Conservation (phyloP, 2,888 invertebrate genomes). For the Troglohyphantes excavatus region DNA sequence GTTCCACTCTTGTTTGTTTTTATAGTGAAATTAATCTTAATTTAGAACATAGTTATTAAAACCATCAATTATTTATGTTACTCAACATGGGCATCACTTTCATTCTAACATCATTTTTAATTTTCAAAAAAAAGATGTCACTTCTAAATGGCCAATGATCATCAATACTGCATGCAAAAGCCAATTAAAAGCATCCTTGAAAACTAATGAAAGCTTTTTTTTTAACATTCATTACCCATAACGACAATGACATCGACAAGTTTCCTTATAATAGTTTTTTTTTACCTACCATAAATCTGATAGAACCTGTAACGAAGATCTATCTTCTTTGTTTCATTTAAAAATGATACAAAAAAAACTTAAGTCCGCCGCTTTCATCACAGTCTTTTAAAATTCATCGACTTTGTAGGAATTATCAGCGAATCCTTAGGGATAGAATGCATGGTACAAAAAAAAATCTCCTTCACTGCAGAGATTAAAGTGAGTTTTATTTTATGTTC, state of each 20-base stretch:
- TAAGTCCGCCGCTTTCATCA: neutral
- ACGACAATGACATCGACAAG: conserved; percentile 8
- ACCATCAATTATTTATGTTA: too few relatives aligned
- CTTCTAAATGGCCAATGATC: neutral
- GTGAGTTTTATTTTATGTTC: neutral
- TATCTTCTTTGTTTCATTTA: conserved; percentile 15
- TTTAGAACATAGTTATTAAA: too few relatives aligned
- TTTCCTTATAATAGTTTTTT: conserved; percentile 15
- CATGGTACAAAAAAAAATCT: neutral
- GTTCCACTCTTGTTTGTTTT: too few relatives aligned
- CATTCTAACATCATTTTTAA: too few relatives aligned
- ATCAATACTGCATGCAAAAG: conserved; percentile 12
- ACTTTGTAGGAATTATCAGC: neutral
- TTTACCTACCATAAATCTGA: conserved; percentile 4
- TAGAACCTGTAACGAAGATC: conserved; percentile 24
- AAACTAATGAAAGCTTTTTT: conserved; percentile 38
- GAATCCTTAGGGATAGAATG: too few relatives aligned
- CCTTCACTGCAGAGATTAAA: conserved; percentile 4
- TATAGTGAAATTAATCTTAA: too few relatives aligned
- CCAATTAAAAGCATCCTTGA: conserved; percentile 40
- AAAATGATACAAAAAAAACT: neutral
- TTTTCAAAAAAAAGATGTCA: too few relatives aligned
- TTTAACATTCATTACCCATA: conserved; percentile 35
- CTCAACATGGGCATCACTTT: too few relatives aligned
- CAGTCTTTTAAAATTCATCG: conserved; percentile 16